Percentiles rank a stretch among this genome's conserved stretches.
phyloP scores from a whole-genome alignment of 2,797 vertebrate species.

The Sebastes variabilis region DNA sequence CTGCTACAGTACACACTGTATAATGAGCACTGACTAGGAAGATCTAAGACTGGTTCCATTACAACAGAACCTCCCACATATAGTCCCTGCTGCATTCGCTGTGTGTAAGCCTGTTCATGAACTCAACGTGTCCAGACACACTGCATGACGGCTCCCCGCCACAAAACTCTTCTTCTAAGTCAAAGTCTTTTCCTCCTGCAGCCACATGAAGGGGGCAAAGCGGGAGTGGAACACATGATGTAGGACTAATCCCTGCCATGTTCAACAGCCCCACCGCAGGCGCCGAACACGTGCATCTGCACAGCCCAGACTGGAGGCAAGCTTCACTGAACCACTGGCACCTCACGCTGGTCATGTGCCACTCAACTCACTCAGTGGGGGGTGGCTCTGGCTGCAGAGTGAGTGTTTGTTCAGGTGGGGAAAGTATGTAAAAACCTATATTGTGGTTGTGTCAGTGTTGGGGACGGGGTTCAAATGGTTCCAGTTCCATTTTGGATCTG shows the following conservation, averaged over 20 bases:
- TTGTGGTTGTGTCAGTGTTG: not conserved
- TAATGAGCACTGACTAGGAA: slow-evolving; percentile 28
- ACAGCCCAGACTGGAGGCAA: slow-evolving; percentile 26
- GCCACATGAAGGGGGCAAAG: slow-evolving; percentile 57
- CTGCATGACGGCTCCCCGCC: slow-evolving; percentile 44
- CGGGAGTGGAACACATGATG: slow-evolving; percentile 68
- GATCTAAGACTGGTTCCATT: slow-evolving; percentile 35
- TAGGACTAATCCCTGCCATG: slow-evolving; percentile 63
- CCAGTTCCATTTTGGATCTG: not conserved
- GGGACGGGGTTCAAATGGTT: not conserved
- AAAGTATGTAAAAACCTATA: not conserved
- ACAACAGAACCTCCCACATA: slow-evolving; percentile 42
- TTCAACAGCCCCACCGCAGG: slow-evolving; percentile 64
- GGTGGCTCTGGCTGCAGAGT: not conserved
- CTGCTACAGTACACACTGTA: slow-evolving; percentile 27
- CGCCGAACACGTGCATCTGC: slow-evolving; percentile 45
- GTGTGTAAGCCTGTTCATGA: not conserved
- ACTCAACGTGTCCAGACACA: slow-evolving; percentile 17
- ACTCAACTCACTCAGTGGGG: slow-evolving; percentile 15
- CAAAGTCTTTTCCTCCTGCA: slow-evolving; percentile 60
- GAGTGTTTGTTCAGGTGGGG: slow-evolving; percentile 29
- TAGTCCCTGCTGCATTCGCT: not conserved
- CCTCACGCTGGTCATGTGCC: slow-evolving; percentile 49
- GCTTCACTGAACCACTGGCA: slow-evolving; percentile 50
- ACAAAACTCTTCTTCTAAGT: slow-evolving; percentile 57